These are phyloP conservation scores for Hyles euphorbiae DNA, from an alignment of 1,140 invertebrate species.

Conservation along the genomic window DNA sequence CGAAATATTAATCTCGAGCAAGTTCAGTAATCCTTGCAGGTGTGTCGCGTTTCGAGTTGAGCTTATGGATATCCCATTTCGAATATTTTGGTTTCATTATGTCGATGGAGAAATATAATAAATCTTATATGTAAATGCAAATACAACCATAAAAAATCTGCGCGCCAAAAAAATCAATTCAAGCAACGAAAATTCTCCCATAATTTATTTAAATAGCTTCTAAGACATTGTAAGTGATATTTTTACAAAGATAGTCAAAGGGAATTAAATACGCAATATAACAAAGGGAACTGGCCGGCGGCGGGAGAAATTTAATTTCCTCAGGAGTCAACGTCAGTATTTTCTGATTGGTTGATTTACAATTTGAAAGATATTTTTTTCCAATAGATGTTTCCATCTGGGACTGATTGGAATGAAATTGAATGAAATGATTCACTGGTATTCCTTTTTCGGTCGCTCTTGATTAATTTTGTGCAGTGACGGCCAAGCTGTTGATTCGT, in stretches of 20 bases:
- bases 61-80: too few relatives aligned
- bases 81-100: too few relatives aligned
- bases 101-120: too few relatives aligned
- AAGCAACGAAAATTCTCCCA: too few relatives aligned
- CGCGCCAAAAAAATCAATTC: too few relatives aligned
- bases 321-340: not conserved
- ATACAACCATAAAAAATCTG: too few relatives aligned
- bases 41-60: too few relatives aligned
- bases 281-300: constrained; percentile 1
- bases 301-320: constrained; percentile 2
- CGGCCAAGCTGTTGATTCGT: not conserved
- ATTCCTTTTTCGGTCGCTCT: constrained; percentile 4
- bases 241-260: not conserved
- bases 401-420: constrained; percentile 9
- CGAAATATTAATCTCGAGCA: too few relatives aligned
- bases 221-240: too few relatives aligned
- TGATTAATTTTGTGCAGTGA: constrained; percentile 6
- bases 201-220: too few relatives aligned
- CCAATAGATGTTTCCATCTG: constrained; percentile 1
- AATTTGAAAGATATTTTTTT: not conserved
- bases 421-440: constrained; percentile 3
- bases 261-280: not conserved
- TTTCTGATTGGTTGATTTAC: constrained; percentile 1
- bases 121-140: too few relatives aligned
- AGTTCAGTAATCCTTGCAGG: too few relatives aligned